Conservation (phyloP, 2,888 invertebrate species). For the Nephrotoma flavescens region DNA sequence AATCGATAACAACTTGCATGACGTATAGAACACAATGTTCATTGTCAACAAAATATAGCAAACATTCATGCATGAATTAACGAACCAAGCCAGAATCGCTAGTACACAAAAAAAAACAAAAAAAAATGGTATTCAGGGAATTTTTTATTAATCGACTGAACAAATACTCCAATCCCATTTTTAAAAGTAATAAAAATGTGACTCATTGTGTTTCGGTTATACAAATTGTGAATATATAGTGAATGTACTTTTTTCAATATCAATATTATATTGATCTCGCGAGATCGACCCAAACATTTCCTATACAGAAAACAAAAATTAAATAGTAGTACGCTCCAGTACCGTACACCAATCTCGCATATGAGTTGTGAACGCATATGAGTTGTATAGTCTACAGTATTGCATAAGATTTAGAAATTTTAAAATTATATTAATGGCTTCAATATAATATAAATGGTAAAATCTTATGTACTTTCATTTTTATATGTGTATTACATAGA, state of each 20-base stretch:
- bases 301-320: neutral
- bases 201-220: no score
- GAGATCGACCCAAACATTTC: neutral
- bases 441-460: neutral
- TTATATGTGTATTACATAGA: neutral
- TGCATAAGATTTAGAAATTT: neutral
- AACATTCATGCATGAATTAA: neutral
- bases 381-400: neutral
- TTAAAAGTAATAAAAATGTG: neutral
- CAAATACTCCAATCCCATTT: neutral
- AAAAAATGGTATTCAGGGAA: neutral
- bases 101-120: neutral
- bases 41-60: neutral
- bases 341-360: neutral
- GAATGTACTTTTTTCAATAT: neutral
- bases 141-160: neutral
- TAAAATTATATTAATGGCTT: neutral
- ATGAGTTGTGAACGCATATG: neutral
- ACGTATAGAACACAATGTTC: neutral
- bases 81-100: neutral
- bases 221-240: neutral
- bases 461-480: neutral
- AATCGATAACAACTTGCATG: neutral
- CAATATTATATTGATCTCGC: neutral
- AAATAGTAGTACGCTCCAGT: neutral